A percentile compares a stretch with the other conserved stretches of the same genome.
phyloP scores from a whole-genome alignment of 2,113 vertebrate species.

The Ascaphus truei region DNA sequence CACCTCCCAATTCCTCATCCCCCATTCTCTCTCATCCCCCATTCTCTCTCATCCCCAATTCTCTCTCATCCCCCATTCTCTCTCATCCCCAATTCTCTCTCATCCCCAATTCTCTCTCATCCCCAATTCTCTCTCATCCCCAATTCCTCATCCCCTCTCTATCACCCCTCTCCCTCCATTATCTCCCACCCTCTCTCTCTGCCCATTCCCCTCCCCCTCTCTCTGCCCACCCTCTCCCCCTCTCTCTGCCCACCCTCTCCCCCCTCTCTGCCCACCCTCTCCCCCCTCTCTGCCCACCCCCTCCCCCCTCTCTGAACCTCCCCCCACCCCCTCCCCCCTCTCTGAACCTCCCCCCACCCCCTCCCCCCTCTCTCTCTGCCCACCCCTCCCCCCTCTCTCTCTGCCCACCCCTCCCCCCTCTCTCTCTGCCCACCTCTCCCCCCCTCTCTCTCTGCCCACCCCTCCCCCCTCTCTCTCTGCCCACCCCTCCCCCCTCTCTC shows the following conservation, averaged over 20 bases:
- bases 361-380: too few species aligned
- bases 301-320: not conserved
- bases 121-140: not conserved
- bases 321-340: not conserved
- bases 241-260: not conserved
- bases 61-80: not conserved
- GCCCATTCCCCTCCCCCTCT: too few species aligned
- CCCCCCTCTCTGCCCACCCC: not conserved
- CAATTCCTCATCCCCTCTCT: conserved; percentile 23
- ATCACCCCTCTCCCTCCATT: too few species aligned
- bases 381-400: not conserved
- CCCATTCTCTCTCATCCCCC: not conserved
- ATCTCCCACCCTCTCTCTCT: too few species aligned
- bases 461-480: not conserved
- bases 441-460: too few species aligned
- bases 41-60: not conserved
- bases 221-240: too few species aligned
- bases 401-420: not conserved
- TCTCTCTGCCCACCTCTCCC: not conserved
- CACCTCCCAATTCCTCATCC: not conserved
- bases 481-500: not conserved
- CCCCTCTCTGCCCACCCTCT: too few species aligned
- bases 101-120: too few species aligned
- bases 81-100: too few species aligned
- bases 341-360: too few species aligned